Conservation (phyloP, 1,140 invertebrate species). For the Mycetomoellerius zeteki region DNA sequence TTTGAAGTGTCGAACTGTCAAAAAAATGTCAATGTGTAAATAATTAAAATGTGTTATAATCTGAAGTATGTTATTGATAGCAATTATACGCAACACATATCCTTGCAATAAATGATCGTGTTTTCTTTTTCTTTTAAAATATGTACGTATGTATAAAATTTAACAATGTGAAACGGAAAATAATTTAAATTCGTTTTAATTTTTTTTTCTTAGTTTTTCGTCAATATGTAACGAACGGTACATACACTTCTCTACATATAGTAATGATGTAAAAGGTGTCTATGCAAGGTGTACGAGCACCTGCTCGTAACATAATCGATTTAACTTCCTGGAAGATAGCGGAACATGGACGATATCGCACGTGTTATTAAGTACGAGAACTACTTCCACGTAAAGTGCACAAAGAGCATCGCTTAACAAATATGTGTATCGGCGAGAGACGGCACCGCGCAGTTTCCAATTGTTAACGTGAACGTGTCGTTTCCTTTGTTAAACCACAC, state of each 20-base stretch:
- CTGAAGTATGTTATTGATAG: constrained; percentile 30
- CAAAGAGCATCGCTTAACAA: constrained; percentile 45
- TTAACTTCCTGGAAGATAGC: constrained; percentile 26
- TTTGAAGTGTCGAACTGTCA: neutral
- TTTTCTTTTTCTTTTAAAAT: neutral
- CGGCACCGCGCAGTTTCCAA: constrained; percentile 17
- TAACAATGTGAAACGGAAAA: neutral
- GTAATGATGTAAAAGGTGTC: constrained; percentile 25
- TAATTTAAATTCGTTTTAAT: neutral
- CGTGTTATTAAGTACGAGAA: constrained; percentile 22
- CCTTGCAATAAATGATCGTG: neutral
- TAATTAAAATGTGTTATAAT: neutral
- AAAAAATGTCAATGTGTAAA: constrained; percentile 12
- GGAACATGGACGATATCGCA: constrained; percentile 4
- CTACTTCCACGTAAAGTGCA: constrained; percentile 16
- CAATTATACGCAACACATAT: neutral
- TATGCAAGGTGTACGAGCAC: constrained; percentile 19
- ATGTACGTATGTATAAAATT: neutral
- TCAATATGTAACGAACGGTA: neutral
- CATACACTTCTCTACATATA: neutral
- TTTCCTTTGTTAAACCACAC: constrained; percentile 41
- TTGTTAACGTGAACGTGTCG: constrained; percentile 55
- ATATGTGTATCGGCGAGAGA: constrained; percentile 23
- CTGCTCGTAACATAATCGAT: constrained; percentile 39
- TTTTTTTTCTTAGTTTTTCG: neutral